A percentile compares a stretch with the other conserved stretches of the same genome.
Conservation (phyloP, 2,797 vertebrate species). For the Alcedo atthis region DNA sequence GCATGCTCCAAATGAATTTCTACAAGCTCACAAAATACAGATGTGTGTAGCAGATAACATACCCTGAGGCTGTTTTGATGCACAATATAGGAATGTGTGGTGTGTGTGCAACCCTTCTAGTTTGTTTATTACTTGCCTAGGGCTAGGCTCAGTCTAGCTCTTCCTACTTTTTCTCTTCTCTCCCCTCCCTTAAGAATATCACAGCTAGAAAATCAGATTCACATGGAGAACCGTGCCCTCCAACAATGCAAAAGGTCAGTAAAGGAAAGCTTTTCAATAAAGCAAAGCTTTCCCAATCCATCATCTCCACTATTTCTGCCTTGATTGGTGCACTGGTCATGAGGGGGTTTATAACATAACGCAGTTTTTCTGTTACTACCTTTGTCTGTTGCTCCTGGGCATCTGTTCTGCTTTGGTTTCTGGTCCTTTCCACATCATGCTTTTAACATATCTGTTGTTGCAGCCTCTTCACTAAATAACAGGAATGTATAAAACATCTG, state of each 20-base stretch:
- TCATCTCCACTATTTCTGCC: not conserved
- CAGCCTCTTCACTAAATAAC: not conserved
- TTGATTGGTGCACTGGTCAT: not conserved
- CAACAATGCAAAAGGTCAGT: not conserved
- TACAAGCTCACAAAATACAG: not conserved
- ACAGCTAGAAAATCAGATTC: not conserved
- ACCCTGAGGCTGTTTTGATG: not conserved
- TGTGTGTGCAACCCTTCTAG: not conserved
- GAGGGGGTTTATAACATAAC: not conserved
- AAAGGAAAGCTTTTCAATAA: not conserved
- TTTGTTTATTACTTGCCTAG: not conserved
- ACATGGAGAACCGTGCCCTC: not conserved
- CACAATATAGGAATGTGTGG: not conserved
- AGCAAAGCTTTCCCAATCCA: not conserved
- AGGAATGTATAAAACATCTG: not conserved
- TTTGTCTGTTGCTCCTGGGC: not conserved
- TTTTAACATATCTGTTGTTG: not conserved
- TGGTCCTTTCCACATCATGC: not conserved
- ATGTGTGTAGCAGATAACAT: not conserved
- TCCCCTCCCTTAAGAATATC: not conserved
- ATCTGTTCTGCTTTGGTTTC: not conserved
- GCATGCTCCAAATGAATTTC: not conserved
- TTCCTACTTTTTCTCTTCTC: not conserved
- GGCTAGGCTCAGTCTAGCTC: not conserved
- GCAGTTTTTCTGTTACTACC: not conserved